phyloP scores from a whole-genome alignment of 2,113 vertebrate genomes.

The Archilochus colubris region DNA sequence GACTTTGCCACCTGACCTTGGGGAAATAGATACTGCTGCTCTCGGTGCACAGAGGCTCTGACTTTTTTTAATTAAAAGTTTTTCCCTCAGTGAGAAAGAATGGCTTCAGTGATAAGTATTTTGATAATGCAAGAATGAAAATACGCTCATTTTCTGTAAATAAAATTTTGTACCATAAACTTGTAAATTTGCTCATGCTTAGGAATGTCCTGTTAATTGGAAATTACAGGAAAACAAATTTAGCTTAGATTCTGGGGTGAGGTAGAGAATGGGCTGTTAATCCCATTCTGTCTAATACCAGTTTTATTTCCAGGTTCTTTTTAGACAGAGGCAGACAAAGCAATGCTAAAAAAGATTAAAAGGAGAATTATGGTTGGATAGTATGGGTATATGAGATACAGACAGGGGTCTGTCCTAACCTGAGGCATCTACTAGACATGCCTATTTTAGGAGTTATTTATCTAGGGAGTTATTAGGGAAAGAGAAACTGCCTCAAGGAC shows the following conservation, averaged over 20 bases:
- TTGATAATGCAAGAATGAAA: not conserved
- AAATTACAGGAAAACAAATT: not conserved
- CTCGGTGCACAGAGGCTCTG: not conserved
- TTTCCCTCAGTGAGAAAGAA: not conserved
- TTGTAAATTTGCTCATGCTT: not conserved
- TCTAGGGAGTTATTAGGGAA: not conserved
- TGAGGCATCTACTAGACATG: not conserved
- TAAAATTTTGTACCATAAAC: not conserved
- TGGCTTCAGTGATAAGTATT: not conserved
- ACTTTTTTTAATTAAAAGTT: not conserved
- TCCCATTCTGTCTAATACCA: not conserved
- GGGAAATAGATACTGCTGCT: not conserved
- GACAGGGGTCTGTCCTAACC: fast-evolving
- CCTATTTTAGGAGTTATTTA: not conserved
- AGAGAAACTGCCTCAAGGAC: not conserved
- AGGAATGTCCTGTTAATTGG: not conserved
- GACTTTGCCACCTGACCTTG: not conserved
- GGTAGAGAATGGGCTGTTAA: not conserved
- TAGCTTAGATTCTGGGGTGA: not conserved
- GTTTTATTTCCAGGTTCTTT: not conserved
- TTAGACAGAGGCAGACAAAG: not conserved
- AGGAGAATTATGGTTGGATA: not conserved
- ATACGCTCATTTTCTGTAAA: not conserved
- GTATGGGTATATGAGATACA: not conserved
- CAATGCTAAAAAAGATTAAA: not conserved